Evolutionary conservation across 2,888 invertebrate genomes (phyloP).

Genomic region (Chrysolina haemoptera): DNA sequence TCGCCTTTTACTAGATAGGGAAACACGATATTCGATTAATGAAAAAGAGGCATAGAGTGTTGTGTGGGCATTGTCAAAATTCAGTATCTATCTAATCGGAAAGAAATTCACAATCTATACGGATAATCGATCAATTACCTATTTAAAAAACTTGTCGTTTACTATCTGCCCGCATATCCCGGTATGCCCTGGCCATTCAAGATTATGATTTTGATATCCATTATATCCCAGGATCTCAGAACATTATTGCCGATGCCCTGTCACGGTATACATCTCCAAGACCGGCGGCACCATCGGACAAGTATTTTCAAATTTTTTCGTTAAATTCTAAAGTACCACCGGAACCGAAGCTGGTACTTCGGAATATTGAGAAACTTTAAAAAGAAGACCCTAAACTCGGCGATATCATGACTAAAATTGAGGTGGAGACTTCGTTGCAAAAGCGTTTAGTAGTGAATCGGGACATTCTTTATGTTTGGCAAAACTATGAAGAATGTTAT

Average conservation of each 20-base stretch:
- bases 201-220: neutral
- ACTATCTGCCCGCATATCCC: neutral
- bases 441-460: neutral
- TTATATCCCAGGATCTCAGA: neutral
- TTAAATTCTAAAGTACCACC: neutral
- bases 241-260: neutral
- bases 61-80: neutral
- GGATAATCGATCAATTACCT: neutral
- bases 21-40: conserved; percentile 13
- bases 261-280: neutral
- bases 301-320: neutral
- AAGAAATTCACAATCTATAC: conserved; percentile 13
- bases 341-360: neutral
- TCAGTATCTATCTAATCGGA: neutral
- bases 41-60: neutral
- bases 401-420: neutral
- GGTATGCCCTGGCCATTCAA: neutral
- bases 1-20: neutral
- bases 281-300: neutral
- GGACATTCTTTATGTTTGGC: neutral
- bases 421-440: neutral
- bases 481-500: neutral
- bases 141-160: neutral
- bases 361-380: neutral
- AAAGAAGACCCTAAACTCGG: neutral